Base-by-base conservation (phyloP, 2,797 vertebrate species). In the Hozukius guyotensis region DNA sequence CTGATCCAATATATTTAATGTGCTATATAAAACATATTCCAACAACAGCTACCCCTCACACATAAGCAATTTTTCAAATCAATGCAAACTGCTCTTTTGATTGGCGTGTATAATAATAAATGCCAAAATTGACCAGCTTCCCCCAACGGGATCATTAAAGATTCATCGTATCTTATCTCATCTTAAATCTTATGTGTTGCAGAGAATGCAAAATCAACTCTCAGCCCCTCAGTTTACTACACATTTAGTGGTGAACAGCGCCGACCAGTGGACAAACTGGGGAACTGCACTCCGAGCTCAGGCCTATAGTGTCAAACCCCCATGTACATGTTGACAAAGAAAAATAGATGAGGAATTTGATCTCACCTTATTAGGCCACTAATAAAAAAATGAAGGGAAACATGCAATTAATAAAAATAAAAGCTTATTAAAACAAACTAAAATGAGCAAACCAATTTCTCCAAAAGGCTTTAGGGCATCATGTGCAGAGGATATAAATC, bases 231-330 rank as follows among this genome's bases (percentile, higher is more conserved):
- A 7, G 4, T 11, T 8, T 20, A 52, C 1, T 5, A 5, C 27
- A 14, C 57, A 92, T 94, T 88, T 46, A 87, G 78, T 87, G 94
- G 93, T 94, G 81, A 92, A 92, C 89, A 92, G 92, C 90, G 92
- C 94, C 95, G 85, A 91, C 86, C 24, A 88, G 93, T 90, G 96
- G 88, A 1, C 0, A 14, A 46, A 57, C 13, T 2, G 3, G 13
- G 6, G 24, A 75, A 0, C 72, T 74, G 80, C 88, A 77, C 3
- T 1, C 18, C 3, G 2, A 53, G 1, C 0, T 27, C 8, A 25
- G 0, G 24, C 13, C 18, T 0, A 14, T 12, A 18, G 16, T 14
- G 6, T 12, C 4, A 77, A 73, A 57, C 5, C 3, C 5, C 3
- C 3, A 20, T 10, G 46, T 6, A 25, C 56, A 8, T 27, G 12